Conservation (phyloP, 1,140 invertebrate genomes). For the Ceratoteleas bidentatus region DNA sequence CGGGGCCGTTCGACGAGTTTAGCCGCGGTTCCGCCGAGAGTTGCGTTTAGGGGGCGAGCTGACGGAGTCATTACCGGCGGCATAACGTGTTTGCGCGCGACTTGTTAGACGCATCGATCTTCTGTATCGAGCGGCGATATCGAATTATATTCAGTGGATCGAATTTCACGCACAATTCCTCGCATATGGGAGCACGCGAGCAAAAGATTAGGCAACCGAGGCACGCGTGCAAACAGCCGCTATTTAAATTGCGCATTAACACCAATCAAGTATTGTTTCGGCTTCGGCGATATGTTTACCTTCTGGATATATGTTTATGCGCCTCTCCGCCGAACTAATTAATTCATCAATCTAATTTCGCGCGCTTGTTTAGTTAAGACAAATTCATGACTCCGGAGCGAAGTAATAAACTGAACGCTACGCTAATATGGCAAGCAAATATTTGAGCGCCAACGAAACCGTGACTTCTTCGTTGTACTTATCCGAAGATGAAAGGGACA, state of each 20-base stretch:
- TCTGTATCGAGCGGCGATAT: too few relatives aligned
- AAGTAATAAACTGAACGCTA: not conserved
- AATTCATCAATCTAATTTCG: not conserved
- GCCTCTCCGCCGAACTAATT: not conserved
- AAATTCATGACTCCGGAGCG: too few relatives aligned
- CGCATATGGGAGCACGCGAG: not conserved
- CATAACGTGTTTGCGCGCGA: too few relatives aligned
- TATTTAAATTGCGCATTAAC: not conserved
- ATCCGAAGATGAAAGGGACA: constrained; percentile 13
- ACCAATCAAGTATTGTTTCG: not conserved
- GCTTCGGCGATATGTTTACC: not conserved
- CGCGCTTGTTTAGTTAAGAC: too few relatives aligned
- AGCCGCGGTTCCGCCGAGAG: too few relatives aligned
- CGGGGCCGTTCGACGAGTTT: not conserved
- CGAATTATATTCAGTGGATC: not conserved
- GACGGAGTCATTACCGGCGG: too few relatives aligned
- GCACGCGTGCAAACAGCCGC: not conserved
- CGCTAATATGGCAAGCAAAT: constrained; percentile 7
- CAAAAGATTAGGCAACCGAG: not conserved
- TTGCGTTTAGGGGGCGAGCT: too few relatives aligned
- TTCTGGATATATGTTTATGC: not conserved
- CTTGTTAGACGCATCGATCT: not conserved
- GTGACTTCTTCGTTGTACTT: constrained; percentile 6
- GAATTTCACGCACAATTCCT: not conserved
- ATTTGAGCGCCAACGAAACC: constrained; percentile 7